These are phyloP conservation scores for Cryptotermes secundus DNA, from an alignment of 1,140 invertebrate species.

Conservation along the genomic window DNA sequence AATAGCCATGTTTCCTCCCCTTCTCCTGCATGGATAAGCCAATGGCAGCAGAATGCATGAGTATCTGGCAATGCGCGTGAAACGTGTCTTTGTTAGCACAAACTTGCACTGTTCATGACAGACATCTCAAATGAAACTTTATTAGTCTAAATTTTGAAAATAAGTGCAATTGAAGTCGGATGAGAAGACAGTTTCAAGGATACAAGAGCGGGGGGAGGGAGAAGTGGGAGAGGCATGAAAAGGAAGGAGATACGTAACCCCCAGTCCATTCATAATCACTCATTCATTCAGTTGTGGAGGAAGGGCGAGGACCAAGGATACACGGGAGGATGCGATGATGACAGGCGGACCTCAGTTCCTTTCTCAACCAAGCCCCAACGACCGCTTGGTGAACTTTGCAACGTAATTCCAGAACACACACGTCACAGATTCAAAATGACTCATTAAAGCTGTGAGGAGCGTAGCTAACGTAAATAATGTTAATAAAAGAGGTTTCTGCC, in stretches of 20 bases:
- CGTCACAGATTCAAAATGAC: too few species aligned
- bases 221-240: not conserved
- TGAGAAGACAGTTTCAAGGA: not conserved
- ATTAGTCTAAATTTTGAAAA: not conserved
- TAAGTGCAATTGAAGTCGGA: not conserved
- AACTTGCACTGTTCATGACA: not conserved
- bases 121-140: not conserved
- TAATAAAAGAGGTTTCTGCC: too few species aligned
- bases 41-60: not conserved
- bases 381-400: too few species aligned
- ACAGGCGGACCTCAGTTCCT: constrained; percentile 8
- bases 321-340: not conserved
- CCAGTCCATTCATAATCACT: constrained; percentile 10
- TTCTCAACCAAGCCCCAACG: not conserved
- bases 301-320: not conserved
- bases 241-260: not conserved
- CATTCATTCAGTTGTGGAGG: not conserved
- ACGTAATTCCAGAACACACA: too few species aligned
- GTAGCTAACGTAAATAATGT: too few species aligned
- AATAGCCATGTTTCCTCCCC: too few species aligned
- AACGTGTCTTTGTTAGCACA: not conserved
- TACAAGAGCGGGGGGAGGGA: not conserved
- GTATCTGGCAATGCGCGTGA: too few species aligned
- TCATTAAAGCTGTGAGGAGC: too few species aligned
- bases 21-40: not conserved